These are phyloP conservation scores for Petrocephalus zakoni DNA, from an alignment of 2,113 vertebrate species.

Conservation along the genomic window DNA sequence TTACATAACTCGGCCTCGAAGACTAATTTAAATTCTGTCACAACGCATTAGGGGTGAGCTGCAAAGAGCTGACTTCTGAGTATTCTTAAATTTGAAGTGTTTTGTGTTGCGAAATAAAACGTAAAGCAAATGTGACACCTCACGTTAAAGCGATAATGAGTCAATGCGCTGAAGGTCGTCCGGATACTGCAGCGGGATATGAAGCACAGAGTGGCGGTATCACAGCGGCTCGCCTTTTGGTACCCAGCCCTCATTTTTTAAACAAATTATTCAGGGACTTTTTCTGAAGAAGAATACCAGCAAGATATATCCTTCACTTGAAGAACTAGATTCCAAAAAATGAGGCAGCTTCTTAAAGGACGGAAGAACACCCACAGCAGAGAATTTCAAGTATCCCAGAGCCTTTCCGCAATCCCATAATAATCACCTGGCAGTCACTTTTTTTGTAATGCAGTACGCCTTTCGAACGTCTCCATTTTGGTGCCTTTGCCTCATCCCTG, in stretches of 20 bases:
- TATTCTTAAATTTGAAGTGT: not conserved
- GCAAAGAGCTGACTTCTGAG: not conserved
- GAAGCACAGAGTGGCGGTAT: not conserved
- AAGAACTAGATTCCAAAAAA: not conserved
- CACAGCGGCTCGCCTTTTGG: not conserved
- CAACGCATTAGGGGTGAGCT: not conserved
- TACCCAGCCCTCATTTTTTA: not conserved
- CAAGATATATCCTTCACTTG: not conserved
- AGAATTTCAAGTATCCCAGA: not conserved
- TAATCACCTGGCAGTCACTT: not conserved
- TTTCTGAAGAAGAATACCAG: not conserved
- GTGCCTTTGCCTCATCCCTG: not conserved
- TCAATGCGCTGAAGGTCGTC: not conserved
- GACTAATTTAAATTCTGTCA: not conserved
- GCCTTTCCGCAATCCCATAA: not conserved
- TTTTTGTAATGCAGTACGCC: not conserved
- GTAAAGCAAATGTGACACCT: slow-evolving; percentile 2
- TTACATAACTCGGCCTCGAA: not conserved
- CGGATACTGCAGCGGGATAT: not conserved
- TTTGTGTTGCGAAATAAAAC: not conserved
- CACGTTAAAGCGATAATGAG: not conserved
- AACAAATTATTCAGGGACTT: not conserved
- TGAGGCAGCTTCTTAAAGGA: not conserved
- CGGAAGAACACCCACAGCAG: not conserved
- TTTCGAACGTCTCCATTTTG: not conserved